phyloP scores from a whole-genome alignment of 2,113 vertebrate species.

The Asarcornis scutulata region DNA sequence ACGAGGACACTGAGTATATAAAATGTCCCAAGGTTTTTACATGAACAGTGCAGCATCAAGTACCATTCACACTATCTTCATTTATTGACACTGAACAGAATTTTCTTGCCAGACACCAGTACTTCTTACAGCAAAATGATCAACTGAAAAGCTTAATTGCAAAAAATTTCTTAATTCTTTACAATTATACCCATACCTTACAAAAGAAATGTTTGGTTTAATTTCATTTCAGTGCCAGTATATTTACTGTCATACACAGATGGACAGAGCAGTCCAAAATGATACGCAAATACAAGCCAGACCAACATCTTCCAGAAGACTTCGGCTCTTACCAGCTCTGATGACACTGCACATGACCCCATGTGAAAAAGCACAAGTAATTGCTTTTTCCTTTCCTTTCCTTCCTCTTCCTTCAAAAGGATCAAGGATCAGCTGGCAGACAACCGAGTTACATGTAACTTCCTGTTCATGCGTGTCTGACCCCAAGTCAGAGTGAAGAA shows the following conservation, averaged over 20 bases:
- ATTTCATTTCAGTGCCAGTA: background rate
- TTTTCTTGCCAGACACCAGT: background rate
- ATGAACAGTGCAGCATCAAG: background rate
- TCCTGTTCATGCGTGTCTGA: background rate
- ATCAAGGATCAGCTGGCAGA: background rate
- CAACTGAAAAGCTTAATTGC: background rate
- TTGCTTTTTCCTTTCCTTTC: background rate
- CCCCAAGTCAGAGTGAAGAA: background rate
- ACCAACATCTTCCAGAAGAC: background rate
- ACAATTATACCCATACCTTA: background rate
- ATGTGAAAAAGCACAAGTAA: background rate
- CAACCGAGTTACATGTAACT: background rate
- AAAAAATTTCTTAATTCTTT: background rate
- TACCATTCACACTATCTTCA: background rate
- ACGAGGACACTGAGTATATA: background rate
- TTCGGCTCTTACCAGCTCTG: background rate
- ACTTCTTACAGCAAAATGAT: background rate
- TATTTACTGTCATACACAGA: background rate
- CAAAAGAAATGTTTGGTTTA: background rate
- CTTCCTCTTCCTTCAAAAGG: background rate
- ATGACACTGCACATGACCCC: accelerated
- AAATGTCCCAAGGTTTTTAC: background rate
- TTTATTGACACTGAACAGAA: background rate
- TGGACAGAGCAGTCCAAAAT: too few species aligned
- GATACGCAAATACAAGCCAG: background rate